Evolutionary conservation across 2,888 invertebrate species (phyloP).

Genomic region (Sinodicranocentrus sp.): DNA sequence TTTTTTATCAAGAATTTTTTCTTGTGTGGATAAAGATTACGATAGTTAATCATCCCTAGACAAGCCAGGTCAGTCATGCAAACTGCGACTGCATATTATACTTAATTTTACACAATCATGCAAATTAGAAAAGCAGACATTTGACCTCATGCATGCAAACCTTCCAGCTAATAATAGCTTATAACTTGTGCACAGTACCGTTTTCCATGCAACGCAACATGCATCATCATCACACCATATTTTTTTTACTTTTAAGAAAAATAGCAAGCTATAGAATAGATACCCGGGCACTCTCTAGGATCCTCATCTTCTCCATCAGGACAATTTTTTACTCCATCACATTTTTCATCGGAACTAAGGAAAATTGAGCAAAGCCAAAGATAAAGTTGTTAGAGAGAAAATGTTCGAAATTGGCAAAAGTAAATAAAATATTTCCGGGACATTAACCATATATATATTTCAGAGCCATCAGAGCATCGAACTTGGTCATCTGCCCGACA

Average conservation of each 20-base stretch:
- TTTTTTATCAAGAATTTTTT: neutral
- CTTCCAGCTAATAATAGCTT: conserved; percentile 21
- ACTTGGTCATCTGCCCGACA: conserved; percentile 77
- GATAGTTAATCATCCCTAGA: conserved; percentile 21
- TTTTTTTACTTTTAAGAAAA: neutral
- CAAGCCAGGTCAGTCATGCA: conserved; percentile 44
- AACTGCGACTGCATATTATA: conserved; percentile 52
- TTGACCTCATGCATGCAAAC: conserved; percentile 33
- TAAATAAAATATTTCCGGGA: conserved; percentile 49
- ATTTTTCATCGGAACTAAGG: conserved; percentile 72
- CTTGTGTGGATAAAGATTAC: neutral
- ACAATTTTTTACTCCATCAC: conserved; percentile 71
- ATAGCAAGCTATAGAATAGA: neutral
- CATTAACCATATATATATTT: conserved; percentile 68
- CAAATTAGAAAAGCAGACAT: conserved; percentile 61
- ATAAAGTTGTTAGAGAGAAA: conserved; percentile 37
- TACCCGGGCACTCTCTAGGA: conserved; percentile 70
- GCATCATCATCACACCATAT: conserved; percentile 33
- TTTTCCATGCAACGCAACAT: conserved; percentile 22
- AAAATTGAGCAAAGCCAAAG: conserved; percentile 38
- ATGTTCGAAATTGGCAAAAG: conserved; percentile 30
- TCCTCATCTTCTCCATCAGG: conserved; percentile 71
- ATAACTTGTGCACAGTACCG: neutral
- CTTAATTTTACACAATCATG: conserved; percentile 48
- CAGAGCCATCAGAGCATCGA: conserved; percentile 71